These are phyloP conservation scores for Ctenopoma kingsleyae DNA, from an alignment of 2,797 vertebrate species.

Conservation along the genomic window DNA sequence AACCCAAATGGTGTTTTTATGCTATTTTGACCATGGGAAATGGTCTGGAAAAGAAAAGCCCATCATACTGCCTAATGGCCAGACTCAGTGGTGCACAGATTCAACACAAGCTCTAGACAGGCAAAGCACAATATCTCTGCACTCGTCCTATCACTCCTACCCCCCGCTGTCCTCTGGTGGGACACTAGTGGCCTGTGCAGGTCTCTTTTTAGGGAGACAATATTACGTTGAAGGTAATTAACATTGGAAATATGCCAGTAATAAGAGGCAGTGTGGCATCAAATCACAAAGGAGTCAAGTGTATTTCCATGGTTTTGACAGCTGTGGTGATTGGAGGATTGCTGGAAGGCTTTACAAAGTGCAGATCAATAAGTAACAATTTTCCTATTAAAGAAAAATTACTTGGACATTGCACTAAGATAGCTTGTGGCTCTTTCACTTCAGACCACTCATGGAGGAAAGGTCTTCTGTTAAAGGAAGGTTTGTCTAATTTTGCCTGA, in stretches of 20 bases:
- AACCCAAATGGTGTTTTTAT: conserved; percentile 86
- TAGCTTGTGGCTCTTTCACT: conserved; percentile 92
- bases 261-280: conserved; percentile 81
- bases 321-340: conserved; percentile 93
- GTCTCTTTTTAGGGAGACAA: conserved; percentile 67
- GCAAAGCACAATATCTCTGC: conserved; percentile 62
- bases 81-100: conserved; percentile 81
- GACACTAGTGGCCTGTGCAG: conserved; percentile 60
- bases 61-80: conserved; percentile 85
- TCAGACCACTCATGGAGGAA: conserved; percentile 81
- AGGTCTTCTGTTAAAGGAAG: conserved; percentile 51
- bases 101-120: conserved; percentile 70
- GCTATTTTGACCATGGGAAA: conserved; percentile 86
- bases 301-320: conserved; percentile 93
- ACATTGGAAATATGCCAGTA: conserved; percentile 85
- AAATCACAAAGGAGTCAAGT: conserved; percentile 84
- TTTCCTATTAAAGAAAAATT: conserved; percentile 98
- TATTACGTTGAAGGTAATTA: conserved; percentile 82
- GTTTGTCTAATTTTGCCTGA: conserved; percentile 37
- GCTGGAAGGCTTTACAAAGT: conserved; percentile 93
- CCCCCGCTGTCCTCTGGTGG: conserved; percentile 72
- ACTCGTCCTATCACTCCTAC: conserved; percentile 63
- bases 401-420: conserved; percentile 91
- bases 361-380: conserved; percentile 98
- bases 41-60: conserved; percentile 86